Evolutionary conservation across 2,113 vertebrate genomes (phyloP), one percentile per base, ranked within the genome.

Genomic region (Chaetura pelagica): DNA sequence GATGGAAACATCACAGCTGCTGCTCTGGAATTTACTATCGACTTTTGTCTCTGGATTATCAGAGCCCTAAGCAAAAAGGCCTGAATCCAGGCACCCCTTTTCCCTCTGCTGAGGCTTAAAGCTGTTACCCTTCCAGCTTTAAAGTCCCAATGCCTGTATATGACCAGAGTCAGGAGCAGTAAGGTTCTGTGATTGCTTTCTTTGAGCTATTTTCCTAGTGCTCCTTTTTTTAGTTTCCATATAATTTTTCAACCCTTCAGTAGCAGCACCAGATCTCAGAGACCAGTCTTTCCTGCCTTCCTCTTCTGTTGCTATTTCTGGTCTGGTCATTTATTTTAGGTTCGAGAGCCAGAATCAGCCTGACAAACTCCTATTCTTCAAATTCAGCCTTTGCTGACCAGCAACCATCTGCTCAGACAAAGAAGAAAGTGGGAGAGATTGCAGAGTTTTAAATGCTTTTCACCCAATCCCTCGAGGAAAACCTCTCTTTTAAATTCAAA

Each of bases 1-100:
- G 96, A 97, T 97, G 96, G 96, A 95, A 96, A 95, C 94, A 96
- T 93, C 96, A 93, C 92, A 96, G 95, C 93, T 96, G 94, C 94
- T 95, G 94, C 77, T 94, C 96, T 97, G 96, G 96, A 96, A 96
- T 96, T 96, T 92, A 73, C 90, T 95, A 96, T 96, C 6, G 94
- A 96, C 94, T 95, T 97, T 90, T 90, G 80, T 95, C 96, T 97
- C 93, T 96, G 94, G 94, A 96, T 96, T 95, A 96, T 93, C 90
- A 90, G 92, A 95, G 88, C 96, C 62, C 69, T 35, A 58, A 88
- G 96, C 83, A 89, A 95, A 90, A 93, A 90, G 66, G 30, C n/a
- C 93, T 81, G 32, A 93, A 84, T 93, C 83, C 83, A 94, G 80
- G 57, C 93, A 87, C 83, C 58, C 40, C 22, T 83, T 89, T 82